phyloP scores from a whole-genome alignment of 92 coral and sea anemone genomes.

The Zoanthus solanderi region DNA sequence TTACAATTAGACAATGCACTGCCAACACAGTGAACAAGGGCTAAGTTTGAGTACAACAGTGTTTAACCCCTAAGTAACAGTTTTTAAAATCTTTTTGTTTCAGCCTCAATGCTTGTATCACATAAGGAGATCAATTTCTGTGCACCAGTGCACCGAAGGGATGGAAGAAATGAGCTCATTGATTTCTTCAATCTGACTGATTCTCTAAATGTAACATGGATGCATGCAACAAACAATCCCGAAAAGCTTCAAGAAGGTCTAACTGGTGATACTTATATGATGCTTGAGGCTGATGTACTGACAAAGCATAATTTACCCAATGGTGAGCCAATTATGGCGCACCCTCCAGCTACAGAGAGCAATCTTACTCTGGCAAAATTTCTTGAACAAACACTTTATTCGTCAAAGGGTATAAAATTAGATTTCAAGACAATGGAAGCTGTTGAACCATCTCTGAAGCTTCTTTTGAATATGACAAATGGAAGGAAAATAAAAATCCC shows the following conservation, averaged over 20 bases:
- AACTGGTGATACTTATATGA: slow-evolving; percentile 62
- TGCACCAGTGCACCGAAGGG: neutral
- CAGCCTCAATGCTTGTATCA: neutral
- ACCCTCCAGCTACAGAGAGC: slow-evolving; percentile 89
- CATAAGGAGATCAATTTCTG: slow-evolving; percentile 5
- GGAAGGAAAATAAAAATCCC: slow-evolving; percentile 53
- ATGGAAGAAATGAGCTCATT: slow-evolving; percentile 35
- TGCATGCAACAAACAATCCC: slow-evolving; percentile 87
- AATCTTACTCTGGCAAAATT: slow-evolving; percentile 80
- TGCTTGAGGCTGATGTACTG: slow-evolving; percentile 92
- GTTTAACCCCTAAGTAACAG: too few species aligned
- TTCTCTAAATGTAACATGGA: slow-evolving; percentile 84
- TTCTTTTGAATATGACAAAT: slow-evolving; percentile 56
- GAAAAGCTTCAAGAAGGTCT: slow-evolving; percentile 68
- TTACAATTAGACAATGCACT: too few species aligned
- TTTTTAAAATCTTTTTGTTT: neutral
- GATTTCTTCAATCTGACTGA: slow-evolving; percentile 64
- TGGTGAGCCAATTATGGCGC: slow-evolving; percentile 89
- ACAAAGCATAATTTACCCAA: slow-evolving; percentile 57
- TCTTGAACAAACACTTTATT: slow-evolving; percentile 59
- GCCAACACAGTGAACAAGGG: too few species aligned
- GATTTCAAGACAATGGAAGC: slow-evolving; percentile 81
- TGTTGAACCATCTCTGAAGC: slow-evolving; percentile 77
- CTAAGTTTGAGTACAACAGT: too few species aligned
- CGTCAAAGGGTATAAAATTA: slow-evolving; percentile 86